Evolutionary conservation across 2,113 vertebrate genomes (phyloP).

Genomic region (Charadrius vociferus): DNA sequence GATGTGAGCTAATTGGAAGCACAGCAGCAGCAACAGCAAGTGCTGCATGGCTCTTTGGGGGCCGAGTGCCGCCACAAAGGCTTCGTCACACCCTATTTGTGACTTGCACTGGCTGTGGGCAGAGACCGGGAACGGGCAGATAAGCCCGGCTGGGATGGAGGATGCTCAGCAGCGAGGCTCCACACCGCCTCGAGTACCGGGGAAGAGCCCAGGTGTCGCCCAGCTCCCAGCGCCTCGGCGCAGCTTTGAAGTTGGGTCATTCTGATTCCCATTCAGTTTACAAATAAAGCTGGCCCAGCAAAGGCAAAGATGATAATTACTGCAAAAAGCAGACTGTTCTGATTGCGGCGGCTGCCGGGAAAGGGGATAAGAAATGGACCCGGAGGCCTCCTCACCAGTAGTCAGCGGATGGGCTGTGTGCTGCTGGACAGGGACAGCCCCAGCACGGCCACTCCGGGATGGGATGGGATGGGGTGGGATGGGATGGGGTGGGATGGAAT

Average conservation of each 20-base stretch:
- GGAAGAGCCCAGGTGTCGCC: background rate
- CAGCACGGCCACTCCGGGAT: fast-evolving
- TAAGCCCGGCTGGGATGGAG: background rate
- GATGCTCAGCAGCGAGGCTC: background rate
- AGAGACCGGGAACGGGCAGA: background rate
- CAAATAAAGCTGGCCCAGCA: background rate
- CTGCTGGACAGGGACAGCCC: background rate
- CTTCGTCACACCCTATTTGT: background rate
- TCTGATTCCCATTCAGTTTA: background rate
- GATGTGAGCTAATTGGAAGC: slow-evolving; percentile 62
- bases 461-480: no score
- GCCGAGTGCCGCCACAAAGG: background rate
- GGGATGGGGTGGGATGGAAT: background rate
- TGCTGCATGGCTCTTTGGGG: background rate
- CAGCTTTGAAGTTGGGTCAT: background rate
- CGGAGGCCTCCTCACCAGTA: fast-evolving
- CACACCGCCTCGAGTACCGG: fast-evolving
- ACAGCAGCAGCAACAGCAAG: slow-evolving; percentile 20
- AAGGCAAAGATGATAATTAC: background rate
- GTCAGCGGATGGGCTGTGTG: background rate
- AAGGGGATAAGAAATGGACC: background rate
- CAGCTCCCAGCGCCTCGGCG: background rate
- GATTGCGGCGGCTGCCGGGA: background rate
- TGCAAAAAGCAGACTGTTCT: background rate
- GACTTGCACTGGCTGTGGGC: background rate